Evolutionary conservation across 2,888 invertebrate species (phyloP).

Genomic region (Halictus ligatus): DNA sequence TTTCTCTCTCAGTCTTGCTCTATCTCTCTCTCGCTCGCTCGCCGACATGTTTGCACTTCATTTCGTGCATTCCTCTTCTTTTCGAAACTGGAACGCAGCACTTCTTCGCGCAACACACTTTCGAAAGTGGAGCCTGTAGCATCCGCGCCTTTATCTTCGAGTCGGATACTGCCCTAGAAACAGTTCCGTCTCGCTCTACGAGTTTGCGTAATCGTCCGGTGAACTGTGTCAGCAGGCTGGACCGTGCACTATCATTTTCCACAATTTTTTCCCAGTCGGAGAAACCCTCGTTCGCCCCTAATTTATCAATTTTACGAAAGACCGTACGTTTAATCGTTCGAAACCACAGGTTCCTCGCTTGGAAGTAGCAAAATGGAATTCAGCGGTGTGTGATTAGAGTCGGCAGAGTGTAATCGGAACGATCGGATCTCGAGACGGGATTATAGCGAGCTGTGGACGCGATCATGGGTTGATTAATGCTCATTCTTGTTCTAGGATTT

Average conservation of each 20-base stretch:
- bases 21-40: not conserved
- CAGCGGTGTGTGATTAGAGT: no score
- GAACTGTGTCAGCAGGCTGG: not conserved
- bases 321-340: no score
- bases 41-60: slow-evolving; percentile 32
- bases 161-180: slow-evolving; percentile 1
- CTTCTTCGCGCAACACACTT: slow-evolving; percentile 33
- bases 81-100: slow-evolving; percentile 52
- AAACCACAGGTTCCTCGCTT: no score
- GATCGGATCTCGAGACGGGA: not conserved
- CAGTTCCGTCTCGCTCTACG: not conserved
- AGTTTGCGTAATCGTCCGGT: slow-evolving; percentile 4
- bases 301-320: not conserved
- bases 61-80: slow-evolving; percentile 27
- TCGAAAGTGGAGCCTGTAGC: slow-evolving; percentile 14
- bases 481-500: no score
- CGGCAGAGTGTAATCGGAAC: no score
- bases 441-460: no score
- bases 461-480: not conserved
- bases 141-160: slow-evolving; percentile 24
- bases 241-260: not conserved
- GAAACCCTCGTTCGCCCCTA: not conserved
- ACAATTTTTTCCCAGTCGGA: not conserved
- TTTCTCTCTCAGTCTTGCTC: no score
- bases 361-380: no score